phyloP scores from a whole-genome alignment of 2,797 vertebrate species.

The Coranthus polyacanthus region DNA sequence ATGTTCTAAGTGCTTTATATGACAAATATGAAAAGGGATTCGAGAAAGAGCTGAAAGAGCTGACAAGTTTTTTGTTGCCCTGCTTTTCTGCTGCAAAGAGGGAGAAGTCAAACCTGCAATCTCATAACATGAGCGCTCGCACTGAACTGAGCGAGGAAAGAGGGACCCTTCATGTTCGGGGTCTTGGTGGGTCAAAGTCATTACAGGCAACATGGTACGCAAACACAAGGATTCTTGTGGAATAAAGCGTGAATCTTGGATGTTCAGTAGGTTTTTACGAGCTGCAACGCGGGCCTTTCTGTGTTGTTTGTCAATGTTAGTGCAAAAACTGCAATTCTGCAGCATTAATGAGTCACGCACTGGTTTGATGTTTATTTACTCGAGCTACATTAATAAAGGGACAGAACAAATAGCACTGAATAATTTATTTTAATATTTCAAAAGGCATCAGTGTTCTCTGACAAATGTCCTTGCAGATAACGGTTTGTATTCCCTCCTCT shows the following conservation, averaged over 20 bases:
- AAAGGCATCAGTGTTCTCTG: conserved; percentile 18
- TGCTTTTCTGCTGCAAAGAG: conserved; percentile 64
- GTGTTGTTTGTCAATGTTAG: background rate
- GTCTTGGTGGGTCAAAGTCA: conserved; percentile 51
- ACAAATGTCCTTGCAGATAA: conserved; percentile 24
- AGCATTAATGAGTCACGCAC: conserved; percentile 13
- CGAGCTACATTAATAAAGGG: background rate
- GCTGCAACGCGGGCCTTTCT: too few relatives aligned
- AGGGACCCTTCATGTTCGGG: conserved; percentile 26
- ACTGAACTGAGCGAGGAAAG: conserved; percentile 28
- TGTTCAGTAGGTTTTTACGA: background rate
- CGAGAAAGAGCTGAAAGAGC: conserved; percentile 61
- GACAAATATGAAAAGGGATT: conserved; percentile 69
- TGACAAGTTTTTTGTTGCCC: conserved; percentile 68
- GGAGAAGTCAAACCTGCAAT: conserved; percentile 66
- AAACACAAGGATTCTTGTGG: conserved; percentile 28
- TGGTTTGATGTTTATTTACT: conserved; percentile 5
- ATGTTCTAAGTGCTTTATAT: conserved; percentile 72
- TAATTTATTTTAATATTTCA: conserved; percentile 35
- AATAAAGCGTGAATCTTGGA: conserved; percentile 3
- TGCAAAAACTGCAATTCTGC: background rate
- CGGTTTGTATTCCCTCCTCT: conserved; percentile 4
- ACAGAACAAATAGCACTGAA: conserved; percentile 21
- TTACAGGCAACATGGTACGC: conserved; percentile 32
- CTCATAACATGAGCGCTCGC: conserved; percentile 50